Conservation (phyloP, 1,140 invertebrate species). For the Sminthurinus signatus region DNA sequence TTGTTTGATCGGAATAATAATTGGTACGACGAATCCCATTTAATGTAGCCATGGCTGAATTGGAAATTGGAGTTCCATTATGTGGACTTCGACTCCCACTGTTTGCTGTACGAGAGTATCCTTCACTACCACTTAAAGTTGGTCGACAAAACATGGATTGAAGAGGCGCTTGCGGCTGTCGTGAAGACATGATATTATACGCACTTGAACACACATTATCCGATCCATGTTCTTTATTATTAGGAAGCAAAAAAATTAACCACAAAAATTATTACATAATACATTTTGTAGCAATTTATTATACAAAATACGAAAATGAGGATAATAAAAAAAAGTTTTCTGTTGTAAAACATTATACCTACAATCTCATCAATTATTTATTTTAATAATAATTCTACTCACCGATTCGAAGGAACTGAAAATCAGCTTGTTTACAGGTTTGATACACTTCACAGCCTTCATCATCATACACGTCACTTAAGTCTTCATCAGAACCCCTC, state of each 20-base stretch:
- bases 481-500: conserved; percentile 22
- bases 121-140: too few species aligned
- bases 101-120: neutral
- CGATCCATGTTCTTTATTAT: neutral
- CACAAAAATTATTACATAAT: too few species aligned
- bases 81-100: neutral
- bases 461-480: too few species aligned
- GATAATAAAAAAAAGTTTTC: neutral
- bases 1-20: neutral
- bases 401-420: conserved; percentile 20
- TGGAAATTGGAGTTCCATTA: neutral
- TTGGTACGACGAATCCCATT: neutral
- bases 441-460: conserved; percentile 21
- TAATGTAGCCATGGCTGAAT: neutral
- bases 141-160: neutral
- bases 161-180: neutral
- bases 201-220: neutral
- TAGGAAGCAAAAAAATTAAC: neutral
- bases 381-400: neutral
- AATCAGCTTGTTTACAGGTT: conserved; percentile 25
- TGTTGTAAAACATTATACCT: neutral
- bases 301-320: neutral
- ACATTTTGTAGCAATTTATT: neutral
- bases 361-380: neutral
- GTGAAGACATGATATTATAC: neutral